A percentile compares a stretch with the other conserved stretches of the same genome.
Conservation (phyloP, 2,888 invertebrate genomes). For the Euproctis similis region DNA sequence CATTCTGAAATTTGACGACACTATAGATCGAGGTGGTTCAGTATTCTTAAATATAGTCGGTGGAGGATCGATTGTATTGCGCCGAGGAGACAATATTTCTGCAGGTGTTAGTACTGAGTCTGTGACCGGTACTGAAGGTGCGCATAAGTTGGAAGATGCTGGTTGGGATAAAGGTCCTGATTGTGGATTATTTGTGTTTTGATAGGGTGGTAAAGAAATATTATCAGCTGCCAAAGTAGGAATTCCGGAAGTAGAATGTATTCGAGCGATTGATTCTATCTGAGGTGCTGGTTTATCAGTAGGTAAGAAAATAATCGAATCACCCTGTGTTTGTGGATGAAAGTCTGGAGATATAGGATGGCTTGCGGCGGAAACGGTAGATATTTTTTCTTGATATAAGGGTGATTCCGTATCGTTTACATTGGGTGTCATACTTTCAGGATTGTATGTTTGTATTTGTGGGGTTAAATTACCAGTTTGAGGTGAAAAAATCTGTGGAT, state of each 20-base stretch:
- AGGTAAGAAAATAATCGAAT: slow-evolving; percentile 1
- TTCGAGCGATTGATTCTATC: not conserved
- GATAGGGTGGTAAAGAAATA: not conserved
- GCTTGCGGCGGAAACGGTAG: slow-evolving; percentile 1
- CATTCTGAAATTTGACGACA: slow-evolving; percentile 52
- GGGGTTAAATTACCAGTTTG: slow-evolving; percentile 2
- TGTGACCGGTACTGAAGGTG: slow-evolving; percentile 1
- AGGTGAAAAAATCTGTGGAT: slow-evolving; percentile 2
- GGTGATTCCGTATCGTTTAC: slow-evolving; percentile 3
- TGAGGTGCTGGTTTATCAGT: slow-evolving; percentile 5
- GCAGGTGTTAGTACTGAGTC: not conserved
- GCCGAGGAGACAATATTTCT: not conserved
- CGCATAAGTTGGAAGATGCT: not conserved
- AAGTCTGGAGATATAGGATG: slow-evolving; percentile 4
- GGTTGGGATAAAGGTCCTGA: slow-evolving; percentile 1
- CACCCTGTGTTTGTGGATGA: slow-evolving; percentile 1
- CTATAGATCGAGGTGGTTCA: slow-evolving; percentile 53
- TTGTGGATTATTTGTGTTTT: not conserved
- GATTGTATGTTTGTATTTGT: slow-evolving; percentile 6
- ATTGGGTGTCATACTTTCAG: slow-evolving; percentile 3
- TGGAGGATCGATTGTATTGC: not conserved
- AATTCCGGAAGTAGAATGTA: slow-evolving; percentile 3
- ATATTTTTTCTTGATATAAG: slow-evolving; percentile 2
- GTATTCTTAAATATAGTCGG: slow-evolving; percentile 2
- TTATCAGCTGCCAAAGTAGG: not conserved